phyloP scores from a whole-genome alignment of 2,113 vertebrate genomes.

The Perca flavescens region DNA sequence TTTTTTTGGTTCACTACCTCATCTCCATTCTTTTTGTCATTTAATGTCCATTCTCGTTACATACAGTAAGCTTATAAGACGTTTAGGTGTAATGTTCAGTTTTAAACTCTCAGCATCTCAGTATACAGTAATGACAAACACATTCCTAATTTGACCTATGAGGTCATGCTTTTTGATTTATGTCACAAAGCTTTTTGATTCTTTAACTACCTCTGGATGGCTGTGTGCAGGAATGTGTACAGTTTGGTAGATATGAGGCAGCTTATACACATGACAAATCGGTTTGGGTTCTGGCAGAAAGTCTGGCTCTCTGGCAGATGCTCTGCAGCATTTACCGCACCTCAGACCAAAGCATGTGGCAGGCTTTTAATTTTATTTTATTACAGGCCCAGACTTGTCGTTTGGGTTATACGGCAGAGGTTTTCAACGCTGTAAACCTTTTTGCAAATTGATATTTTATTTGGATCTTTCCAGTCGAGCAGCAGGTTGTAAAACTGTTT shows the following conservation, averaged over 20 bases:
- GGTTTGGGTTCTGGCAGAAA: not conserved
- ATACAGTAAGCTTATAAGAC: not conserved
- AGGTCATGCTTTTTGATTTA: not conserved
- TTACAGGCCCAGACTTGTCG: not conserved
- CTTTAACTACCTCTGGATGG: no score
- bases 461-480: not conserved
- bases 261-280: not conserved
- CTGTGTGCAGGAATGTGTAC: not conserved
- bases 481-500: no score
- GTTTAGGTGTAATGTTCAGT: not conserved
- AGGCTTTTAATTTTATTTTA: not conserved
- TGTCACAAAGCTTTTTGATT: no score
- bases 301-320: not conserved
- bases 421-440: constrained; percentile 13
- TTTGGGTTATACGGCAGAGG: not conserved
- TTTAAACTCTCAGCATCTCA: no score
- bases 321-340: not conserved
- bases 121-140: not conserved
- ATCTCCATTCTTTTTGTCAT: not conserved
- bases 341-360: not conserved
- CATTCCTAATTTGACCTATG: not conserved
- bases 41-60: not conserved
- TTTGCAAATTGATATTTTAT: constrained; percentile 15
- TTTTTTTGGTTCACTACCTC: not conserved
- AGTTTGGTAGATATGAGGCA: not conserved